Evolutionary conservation across 2,888 invertebrate species (phyloP), one percentile per base, ranked within the genome.

Genomic region (Epinotia nisella): DNA sequence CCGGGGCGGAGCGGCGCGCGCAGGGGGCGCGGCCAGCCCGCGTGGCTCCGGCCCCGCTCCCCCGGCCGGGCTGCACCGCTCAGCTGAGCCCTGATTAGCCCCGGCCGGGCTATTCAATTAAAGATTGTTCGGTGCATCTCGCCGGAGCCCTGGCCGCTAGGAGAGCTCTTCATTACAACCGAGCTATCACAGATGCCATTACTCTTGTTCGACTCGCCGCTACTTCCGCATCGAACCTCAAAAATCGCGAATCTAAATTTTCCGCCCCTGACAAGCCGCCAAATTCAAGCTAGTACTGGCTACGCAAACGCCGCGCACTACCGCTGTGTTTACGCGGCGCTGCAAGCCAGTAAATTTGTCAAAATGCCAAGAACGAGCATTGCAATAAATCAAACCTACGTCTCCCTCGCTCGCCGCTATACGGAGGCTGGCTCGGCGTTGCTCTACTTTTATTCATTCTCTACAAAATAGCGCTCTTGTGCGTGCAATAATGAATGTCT

Each of bases 11-110:
- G 90, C 94, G 94, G 94, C 94, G 94, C 95, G 94, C 94, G 93
- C 92, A 92, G 91, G 94, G 94, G 93, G 95, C 95, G 95, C 95
- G 95, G 91, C 92, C 85, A 92, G 92, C 90, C 93, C 89, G 92
- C 93, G 92, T 92, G 92, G 92, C 92, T 94, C 94, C 94, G 84
- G 90, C 85, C 83, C 81, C 86, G 86, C 87, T 85, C 87, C 87
- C 85, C 87, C 85, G 78, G 80, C 79, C 78, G 81, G 82, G 85
- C 82, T 87, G 86, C 88, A 86, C 88, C 88, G 88, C 89, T 91
- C 92, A 92, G 91, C 92, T 92, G 92, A 90, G 92, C 90, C 89
- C 90, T 90, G 92, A 92, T 93, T 92, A 93, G 91, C 92, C 89
- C 92, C 87, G 90, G 87, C 91, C 90, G 89, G 88, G 88, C 88